Evolutionary conservation across 2,888 invertebrate species (phyloP), one percentile per base, ranked within the genome.

Genomic region (Brenthis hecate): DNA sequence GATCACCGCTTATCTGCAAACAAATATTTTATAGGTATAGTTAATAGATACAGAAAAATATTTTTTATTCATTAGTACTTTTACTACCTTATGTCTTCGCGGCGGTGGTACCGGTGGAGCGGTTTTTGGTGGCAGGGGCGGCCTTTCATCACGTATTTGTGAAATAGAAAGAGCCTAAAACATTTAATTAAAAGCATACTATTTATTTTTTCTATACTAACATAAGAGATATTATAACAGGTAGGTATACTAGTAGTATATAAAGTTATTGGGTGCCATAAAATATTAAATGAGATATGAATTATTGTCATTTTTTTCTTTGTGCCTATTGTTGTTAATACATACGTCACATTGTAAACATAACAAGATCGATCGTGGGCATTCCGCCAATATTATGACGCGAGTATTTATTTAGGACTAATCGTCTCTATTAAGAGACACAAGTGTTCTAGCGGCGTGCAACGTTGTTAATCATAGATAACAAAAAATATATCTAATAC

Each of bases 101-200:
- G 93, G 93, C 51, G 93, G 93, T 4, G 93, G 93, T 32, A 93
- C 92, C 1, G 93, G 93, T 3, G 93, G 83, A 23, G 87, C 80
- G 23, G 81, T 82, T 77, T 93, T 93, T 1, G 93, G 93, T 28
- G 93, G 93, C 28, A 93, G 78, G 8, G 93, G 93, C 1, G 93
- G 93, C 53, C 92, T 85, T 57, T 89, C 91, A 72, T 93, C 92
- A 32, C 88, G 83, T 54, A 88, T 73, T 74, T 90, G 90, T 6
- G 85, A 77, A 55, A 79, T 79, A 8, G 91, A 82, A 65, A 92
- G 74, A 13, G 91, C 91, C 91, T 92, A 81, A 8, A 62, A 51
- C 5, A 19, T 14, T 53, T 13, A 36, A 11, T n/a, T 62, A 14
- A 4, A 13, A 43, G 8, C 14, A 36, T 13, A 32, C 13, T 14